Base-by-base conservation (phyloP, 2,888 invertebrate genomes). In the Mamestra brassicae region DNA sequence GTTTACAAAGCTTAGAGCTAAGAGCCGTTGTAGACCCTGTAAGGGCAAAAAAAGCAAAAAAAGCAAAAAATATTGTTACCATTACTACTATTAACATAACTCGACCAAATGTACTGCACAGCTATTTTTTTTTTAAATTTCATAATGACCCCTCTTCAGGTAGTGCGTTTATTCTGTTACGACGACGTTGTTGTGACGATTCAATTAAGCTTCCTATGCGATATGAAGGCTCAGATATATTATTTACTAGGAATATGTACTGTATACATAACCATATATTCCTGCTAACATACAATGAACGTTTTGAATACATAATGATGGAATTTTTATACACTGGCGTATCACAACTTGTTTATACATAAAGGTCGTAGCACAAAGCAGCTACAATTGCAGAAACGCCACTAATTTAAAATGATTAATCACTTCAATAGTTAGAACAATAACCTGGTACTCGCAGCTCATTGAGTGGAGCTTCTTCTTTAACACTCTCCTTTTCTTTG, bases 381-480 rank as follows among this genome's bases (percentile, higher is more conserved):
- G 47, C 42, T 47, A 10, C 58, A 65, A 54, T 82, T 15, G 34
- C 45, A 47, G n/a, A 42, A 69, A 65, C 26, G 10, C 42, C 65
- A 54, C 60, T 54, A 58, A 60, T 13, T 57, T 26, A 17, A 58
- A 63, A 60, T 26, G 26, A 26, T n/a, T 0, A 36, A 26, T 26
- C 54, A 83, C 50, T 63, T 83, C 74, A 86, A 79, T 90, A 87
- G 83, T 92, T 92, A 58, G 93, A 90, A 85, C 91, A 90, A 78
- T 94, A 94, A 42, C 91, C 91, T 54, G 89, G 87, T 3, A 91
- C 90, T 62, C 85, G 88, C 7, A 89, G 74, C 8, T 91, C 90
- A 73, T 92, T 92, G 5, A 95, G 87, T 0, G 94, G 94, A n/a
- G 88, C 89, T 61, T 91, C 89, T 78, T 93, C 93, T 60, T 90